Evolutionary conservation across 1,140 invertebrate genomes (phyloP).

Genomic region (Nephotettix cincticeps): DNA sequence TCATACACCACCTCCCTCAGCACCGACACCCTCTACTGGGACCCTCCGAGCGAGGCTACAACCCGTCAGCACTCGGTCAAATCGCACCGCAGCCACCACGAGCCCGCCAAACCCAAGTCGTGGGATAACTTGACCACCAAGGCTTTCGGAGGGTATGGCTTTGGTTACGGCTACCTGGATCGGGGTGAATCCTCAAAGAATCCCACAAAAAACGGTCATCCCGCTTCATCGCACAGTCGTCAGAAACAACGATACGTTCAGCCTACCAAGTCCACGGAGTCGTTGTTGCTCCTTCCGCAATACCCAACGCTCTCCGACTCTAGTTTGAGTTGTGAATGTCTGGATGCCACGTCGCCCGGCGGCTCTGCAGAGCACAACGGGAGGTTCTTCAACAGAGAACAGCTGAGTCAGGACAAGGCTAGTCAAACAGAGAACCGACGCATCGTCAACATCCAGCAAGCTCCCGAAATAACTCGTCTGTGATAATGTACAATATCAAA

Average conservation of each 20-base stretch:
- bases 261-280: conserved; percentile 76
- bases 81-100: conserved; percentile 48
- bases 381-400: conserved; percentile 25
- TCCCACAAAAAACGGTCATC: conserved; percentile 24
- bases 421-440: conserved; percentile 50
- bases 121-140: conserved; percentile 86
- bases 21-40: conserved; percentile 80
- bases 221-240: conserved; percentile 37
- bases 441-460: conserved; percentile 43
- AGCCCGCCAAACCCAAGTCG: conserved; percentile 73
- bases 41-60: conserved; percentile 24
- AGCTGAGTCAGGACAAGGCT: conserved; percentile 44
- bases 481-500: conserved; percentile 40
- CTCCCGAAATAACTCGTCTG: conserved; percentile 50
- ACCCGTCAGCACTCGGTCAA: conserved; percentile 41
- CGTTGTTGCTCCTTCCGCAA: conserved; percentile 63
- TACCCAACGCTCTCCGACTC: conserved; percentile 61
- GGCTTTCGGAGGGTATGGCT: conserved; percentile 77
- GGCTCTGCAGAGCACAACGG: conserved; percentile 45
- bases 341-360: conserved; percentile 50
- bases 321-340: conserved; percentile 65
- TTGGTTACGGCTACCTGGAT: conserved; percentile 69
- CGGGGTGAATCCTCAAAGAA: conserved; percentile 29
- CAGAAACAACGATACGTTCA: conserved; percentile 51
- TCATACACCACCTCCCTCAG: conserved; percentile 81